phyloP scores from a whole-genome alignment of 2,113 vertebrate genomes.

The Plecturocebus donacophilus region DNA sequence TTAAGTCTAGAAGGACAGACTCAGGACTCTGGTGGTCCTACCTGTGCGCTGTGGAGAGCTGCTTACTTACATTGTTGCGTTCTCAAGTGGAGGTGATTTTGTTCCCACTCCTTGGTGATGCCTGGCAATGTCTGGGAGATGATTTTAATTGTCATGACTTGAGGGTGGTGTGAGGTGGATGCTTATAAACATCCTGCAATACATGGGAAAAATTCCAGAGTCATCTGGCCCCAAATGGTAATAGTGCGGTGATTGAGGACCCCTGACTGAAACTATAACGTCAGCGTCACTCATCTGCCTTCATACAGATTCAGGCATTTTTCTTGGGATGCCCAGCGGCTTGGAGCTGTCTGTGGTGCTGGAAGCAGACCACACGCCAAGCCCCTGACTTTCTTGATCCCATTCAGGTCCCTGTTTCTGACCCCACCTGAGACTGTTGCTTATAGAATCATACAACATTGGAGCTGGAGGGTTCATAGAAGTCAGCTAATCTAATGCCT shows the following conservation, averaged over 20 bases:
- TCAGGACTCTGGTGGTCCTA: not conserved
- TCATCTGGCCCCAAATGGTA: not conserved
- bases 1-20: not conserved
- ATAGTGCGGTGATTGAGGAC: not conserved
- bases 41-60: no score
- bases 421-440: not conserved
- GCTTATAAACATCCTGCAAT: not conserved
- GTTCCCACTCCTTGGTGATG: not conserved
- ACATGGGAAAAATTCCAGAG: not conserved
- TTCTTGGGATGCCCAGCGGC: accelerated
- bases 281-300: not conserved
- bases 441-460: not conserved
- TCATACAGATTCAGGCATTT: no score
- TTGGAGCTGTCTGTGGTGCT: conserved; percentile 47
- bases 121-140: not conserved
- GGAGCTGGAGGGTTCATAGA: not conserved
- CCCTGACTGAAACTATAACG: not conserved
- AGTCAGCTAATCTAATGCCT: not conserved
- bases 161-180: not conserved
- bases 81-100: not conserved
- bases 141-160: not conserved
- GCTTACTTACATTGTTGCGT: not conserved
- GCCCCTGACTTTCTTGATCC: not conserved
- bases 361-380: not conserved
- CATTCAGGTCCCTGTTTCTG: not conserved